Evolutionary conservation across 2,113 vertebrate species (phyloP), one percentile per base, ranked within the genome.

Genomic region (Trogon melanurus): DNA sequence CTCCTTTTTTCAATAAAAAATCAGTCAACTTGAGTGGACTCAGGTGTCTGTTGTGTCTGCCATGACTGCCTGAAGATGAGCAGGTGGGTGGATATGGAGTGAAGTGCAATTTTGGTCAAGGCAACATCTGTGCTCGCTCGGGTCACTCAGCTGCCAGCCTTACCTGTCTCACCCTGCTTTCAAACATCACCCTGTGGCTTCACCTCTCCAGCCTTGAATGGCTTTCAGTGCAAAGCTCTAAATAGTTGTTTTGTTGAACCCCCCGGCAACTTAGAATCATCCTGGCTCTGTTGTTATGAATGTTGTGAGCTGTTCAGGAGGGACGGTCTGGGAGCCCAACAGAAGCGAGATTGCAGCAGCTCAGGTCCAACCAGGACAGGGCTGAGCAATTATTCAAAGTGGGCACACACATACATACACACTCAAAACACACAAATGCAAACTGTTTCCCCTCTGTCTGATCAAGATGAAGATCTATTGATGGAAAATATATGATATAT

Each of bases 111-210:
- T 85, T 76, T 29, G 22, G 18, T 58, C 47, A 66, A 32, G 27
- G 18, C 10, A 10, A 32, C 1, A 1, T 65, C 54, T 58, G 29
- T 0, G 0, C 41, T 66, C 5, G 0, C 23, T 51, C 21, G 36
- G 23, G 41, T 65, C 70, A 30, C 62, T 66, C 26, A 32, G 34
- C 29, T 19, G 19, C 36, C 21, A 32, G 3, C 29, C 26, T 91
- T 53, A 34, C 30, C 65, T 65, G 7, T 32, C 73, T 57, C 11
- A 57, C 51, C 9, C 23, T 53, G 30, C 34, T 73, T 29, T 82
- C 64, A 80, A 13, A 26, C 17, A 53, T 8, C 34, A 25, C 9
- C 26, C 53, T 38, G 5, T 3, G 53, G 30, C 11, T 61, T 61
- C 2, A 0, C 21, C 25, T 51, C 21, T 25, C 30, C n/a, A 60